A percentile compares a stretch with the other conserved stretches of the same genome.
phyloP scores from a whole-genome alignment of 2,888 invertebrate species.

The Petrolisthes manimaculis region DNA sequence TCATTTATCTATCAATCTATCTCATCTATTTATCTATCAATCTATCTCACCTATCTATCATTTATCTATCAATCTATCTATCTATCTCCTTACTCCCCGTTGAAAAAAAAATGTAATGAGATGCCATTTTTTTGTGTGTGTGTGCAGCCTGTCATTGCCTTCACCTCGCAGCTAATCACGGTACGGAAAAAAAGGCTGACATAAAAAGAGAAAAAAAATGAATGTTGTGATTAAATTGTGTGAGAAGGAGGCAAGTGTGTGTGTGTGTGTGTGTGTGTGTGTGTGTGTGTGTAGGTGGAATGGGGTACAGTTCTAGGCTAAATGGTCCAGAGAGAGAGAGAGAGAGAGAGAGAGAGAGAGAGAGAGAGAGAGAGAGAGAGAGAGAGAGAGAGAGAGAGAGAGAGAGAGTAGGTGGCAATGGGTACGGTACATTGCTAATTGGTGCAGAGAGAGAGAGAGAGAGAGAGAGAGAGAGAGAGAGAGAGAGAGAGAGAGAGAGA shows the following conservation, averaged over 20 bases:
- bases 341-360: conserved; percentile 2
- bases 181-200: not conserved
- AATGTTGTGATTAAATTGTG: not conserved
- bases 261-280: not conserved
- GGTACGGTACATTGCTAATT: not conserved
- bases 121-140: too few relatives aligned
- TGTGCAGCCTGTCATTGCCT: too few relatives aligned
- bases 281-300: conserved; percentile 14
- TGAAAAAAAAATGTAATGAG: too few relatives aligned
- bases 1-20: too few relatives aligned
- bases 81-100: too few relatives aligned
- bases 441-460: not conserved
- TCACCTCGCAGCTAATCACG: too few relatives aligned
- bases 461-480: not conserved
- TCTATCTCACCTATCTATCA: too few relatives aligned
- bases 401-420: too few relatives aligned
- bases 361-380: conserved; percentile 2
- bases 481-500: not conserved
- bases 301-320: not conserved
- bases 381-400: too few relatives aligned
- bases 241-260: not conserved
- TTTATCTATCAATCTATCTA: too few relatives aligned
- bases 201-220: not conserved
- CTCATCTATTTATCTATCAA: too few relatives aligned
- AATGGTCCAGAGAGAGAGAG: not conserved